Evolutionary conservation across 2,797 vertebrate genomes (phyloP).

Genomic region (Oreortyx pictus): DNA sequence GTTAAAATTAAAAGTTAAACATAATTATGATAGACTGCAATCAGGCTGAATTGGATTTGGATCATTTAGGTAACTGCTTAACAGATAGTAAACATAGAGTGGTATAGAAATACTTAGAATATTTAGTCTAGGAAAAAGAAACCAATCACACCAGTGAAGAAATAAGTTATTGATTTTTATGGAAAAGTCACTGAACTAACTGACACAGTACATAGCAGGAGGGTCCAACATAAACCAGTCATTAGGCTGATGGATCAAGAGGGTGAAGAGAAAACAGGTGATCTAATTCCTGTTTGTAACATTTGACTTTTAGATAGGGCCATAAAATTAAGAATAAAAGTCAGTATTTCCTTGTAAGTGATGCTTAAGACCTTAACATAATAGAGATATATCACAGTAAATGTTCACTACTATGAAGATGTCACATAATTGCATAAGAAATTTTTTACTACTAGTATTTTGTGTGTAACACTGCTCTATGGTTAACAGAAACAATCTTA

Average conservation of each 20-base stretch:
- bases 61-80: conserved; percentile 45
- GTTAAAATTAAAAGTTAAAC: background rate
- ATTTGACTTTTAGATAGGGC: conserved; percentile 18
- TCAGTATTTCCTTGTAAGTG: background rate
- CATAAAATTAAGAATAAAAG: conserved; percentile 19
- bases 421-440: background rate
- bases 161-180: conserved; percentile 86
- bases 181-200: conserved; percentile 78
- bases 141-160: conserved; percentile 84
- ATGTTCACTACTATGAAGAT: background rate
- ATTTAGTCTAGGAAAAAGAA: conserved; percentile 83
- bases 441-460: background rate
- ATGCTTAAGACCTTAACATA: background rate
- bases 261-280: conserved; percentile 18
- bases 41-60: conserved; percentile 27
- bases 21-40: conserved; percentile 14
- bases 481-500: background rate
- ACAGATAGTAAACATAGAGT: conserved; percentile 32
- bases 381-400: background rate
- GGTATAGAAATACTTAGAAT: conserved; percentile 82
- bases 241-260: conserved; percentile 19
- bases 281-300: conserved; percentile 20
- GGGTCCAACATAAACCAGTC: conserved; percentile 37
- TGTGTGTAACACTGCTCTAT: background rate
- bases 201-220: conserved; percentile 49